Conservation (phyloP, 2,797 vertebrate species). For the Pteronotus mesoamericanus region DNA sequence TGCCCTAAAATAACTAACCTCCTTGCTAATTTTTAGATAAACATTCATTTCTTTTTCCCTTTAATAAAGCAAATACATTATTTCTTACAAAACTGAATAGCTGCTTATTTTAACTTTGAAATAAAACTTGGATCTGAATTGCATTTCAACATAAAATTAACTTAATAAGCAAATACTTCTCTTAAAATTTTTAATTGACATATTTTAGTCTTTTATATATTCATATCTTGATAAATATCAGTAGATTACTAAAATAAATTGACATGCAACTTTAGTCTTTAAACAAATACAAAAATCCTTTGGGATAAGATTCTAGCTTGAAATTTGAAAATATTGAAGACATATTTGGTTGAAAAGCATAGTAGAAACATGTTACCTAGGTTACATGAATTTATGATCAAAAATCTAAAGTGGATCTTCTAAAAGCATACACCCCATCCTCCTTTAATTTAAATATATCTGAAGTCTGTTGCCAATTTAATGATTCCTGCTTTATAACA, state of each 20-base stretch:
- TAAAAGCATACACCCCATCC: conserved; percentile 20
- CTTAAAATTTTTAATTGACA: conserved; percentile 5
- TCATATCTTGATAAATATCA: conserved; percentile 25
- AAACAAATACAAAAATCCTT: conserved; percentile 39
- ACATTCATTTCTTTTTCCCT: conserved; percentile 20
- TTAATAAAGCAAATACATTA: not conserved
- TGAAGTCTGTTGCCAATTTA: conserved; percentile 48
- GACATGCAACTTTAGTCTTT: conserved; percentile 28
- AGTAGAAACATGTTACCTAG: conserved; percentile 60
- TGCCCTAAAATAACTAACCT: not conserved
- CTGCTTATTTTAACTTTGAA: conserved; percentile 23
- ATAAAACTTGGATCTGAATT: conserved; percentile 47
- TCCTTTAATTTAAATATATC: conserved; percentile 38
- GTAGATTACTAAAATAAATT: conserved; percentile 27
- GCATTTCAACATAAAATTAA: conserved; percentile 32
- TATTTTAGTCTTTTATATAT: not conserved
- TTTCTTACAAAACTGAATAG: not conserved
- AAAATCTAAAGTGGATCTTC: conserved; percentile 56
- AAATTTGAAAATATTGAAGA: conserved; percentile 45
- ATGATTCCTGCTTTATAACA: conserved; percentile 35
- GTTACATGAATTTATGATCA: conserved; percentile 71
- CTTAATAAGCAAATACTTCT: conserved; percentile 43
- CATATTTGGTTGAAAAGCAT: conserved; percentile 39
- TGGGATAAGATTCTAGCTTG: conserved; percentile 46
- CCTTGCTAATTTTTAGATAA: not conserved